These are phyloP conservation scores for Hypolimnas misippus DNA, from an alignment of 2,888 invertebrate genomes.

Conservation along the genomic window DNA sequence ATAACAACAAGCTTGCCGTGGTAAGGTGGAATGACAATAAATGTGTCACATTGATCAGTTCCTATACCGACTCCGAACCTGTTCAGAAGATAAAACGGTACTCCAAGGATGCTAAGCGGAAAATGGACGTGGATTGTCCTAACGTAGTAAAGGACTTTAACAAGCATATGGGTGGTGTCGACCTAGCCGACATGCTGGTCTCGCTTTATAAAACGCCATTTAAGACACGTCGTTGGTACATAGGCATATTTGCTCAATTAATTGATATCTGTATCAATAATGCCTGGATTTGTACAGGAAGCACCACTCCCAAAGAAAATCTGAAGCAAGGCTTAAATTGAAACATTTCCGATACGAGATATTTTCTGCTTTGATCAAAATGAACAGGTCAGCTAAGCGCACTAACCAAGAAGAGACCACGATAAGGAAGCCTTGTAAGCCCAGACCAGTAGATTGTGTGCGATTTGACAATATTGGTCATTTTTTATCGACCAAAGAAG, in stretches of 20 bases:
- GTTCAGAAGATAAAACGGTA: slow-evolving; percentile 48
- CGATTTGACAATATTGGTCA: slow-evolving; percentile 36
- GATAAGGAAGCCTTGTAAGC: too few species aligned
- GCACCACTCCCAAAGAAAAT: too few species aligned
- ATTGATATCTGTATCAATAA: slow-evolving; percentile 48
- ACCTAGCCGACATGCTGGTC: slow-evolving; percentile 51
- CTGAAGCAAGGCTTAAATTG: too few species aligned
- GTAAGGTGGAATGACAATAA: slow-evolving; percentile 44
- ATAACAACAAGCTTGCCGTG: slow-evolving; percentile 43
- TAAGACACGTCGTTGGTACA: slow-evolving; percentile 50
- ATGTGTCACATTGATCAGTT: not conserved
- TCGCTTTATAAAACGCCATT: slow-evolving; percentile 47
- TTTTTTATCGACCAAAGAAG: slow-evolving; percentile 34
- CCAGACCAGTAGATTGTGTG: slow-evolving; percentile 30
- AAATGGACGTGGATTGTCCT: slow-evolving; percentile 47
- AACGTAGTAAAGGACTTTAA: slow-evolving; percentile 51
- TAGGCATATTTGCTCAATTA: slow-evolving; percentile 49
- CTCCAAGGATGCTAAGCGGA: slow-evolving; percentile 46
- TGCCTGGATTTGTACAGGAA: slow-evolving; percentile 38
- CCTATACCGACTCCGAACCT: slow-evolving; percentile 42
- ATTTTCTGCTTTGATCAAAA: too few species aligned
- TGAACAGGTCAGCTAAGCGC: slow-evolving; percentile 1
- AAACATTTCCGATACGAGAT: too few species aligned
- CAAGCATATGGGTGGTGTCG: slow-evolving; percentile 53
- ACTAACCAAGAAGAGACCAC: slow-evolving; percentile 21